These are phyloP conservation scores for Epinephelus lanceolatus DNA, from an alignment of 2,113 vertebrate species.

Conservation along the genomic window DNA sequence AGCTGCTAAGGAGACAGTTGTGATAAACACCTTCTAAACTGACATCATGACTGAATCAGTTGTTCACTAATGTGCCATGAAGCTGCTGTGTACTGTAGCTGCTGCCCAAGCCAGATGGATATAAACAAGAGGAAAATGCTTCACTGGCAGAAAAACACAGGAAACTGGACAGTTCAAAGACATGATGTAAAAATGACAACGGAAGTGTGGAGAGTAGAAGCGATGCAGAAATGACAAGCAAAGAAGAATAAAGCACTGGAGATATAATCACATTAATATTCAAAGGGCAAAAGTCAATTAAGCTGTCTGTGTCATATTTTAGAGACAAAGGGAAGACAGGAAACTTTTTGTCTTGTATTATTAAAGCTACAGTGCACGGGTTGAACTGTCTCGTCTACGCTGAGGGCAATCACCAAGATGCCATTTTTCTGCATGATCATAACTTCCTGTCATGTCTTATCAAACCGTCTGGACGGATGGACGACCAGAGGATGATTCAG, in stretches of 20 bases:
- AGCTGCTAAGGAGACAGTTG: not conserved
- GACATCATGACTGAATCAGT: not conserved
- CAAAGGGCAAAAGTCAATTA: constrained; percentile 32
- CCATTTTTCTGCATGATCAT: not conserved
- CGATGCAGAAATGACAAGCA: not conserved
- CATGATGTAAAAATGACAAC: not conserved
- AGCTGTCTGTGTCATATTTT: constrained; percentile 30
- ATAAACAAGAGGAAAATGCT: not conserved
- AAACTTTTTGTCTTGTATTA: not conserved
- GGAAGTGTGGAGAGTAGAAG: not conserved
- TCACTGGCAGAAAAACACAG: constrained; percentile 2
- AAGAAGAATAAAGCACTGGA: constrained; percentile 5
- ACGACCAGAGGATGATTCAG: not conserved
- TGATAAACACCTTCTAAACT: constrained; percentile 15
- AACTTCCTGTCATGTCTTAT: not conserved
- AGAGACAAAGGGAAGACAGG: not conserved
- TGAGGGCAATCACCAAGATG: no score
- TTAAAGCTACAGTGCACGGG: not conserved
- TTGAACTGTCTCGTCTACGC: not conserved
- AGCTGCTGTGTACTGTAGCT: not conserved
- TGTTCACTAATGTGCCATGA: not conserved
- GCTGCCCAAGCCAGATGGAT: not conserved
- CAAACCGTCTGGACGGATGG: no score
- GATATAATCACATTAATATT: constrained; percentile 51
- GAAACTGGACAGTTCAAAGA: not conserved